These are phyloP conservation scores for Andrena hattorfiana DNA, from an alignment of 2,888 invertebrate species.

Conservation along the genomic window DNA sequence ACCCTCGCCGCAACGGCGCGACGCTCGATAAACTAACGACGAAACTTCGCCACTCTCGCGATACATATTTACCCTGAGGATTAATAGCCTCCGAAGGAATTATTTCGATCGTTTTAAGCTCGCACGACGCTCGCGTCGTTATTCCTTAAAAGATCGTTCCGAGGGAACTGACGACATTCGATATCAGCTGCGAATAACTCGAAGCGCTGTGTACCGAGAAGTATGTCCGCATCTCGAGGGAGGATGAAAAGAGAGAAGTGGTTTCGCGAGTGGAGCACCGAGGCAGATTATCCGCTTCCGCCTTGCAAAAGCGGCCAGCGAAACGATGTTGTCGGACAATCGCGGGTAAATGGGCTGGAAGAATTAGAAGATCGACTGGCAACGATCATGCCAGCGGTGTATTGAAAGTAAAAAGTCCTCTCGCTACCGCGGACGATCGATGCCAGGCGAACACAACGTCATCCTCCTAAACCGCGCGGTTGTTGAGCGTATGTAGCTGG, in stretches of 20 bases:
- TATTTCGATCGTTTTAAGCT: background rate
- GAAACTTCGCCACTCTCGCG: constrained; percentile 25
- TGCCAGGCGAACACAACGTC: background rate
- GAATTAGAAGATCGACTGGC: constrained; percentile 17
- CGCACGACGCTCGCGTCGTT: background rate
- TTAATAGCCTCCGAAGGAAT: constrained; percentile 42
- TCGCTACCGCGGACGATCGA: background rate
- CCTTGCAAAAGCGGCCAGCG: background rate
- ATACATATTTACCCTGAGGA: constrained; percentile 36
- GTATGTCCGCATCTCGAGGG: too few species aligned
- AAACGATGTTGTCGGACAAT: constrained; percentile 1
- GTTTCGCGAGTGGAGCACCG: too few species aligned
- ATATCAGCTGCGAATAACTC: too few species aligned
- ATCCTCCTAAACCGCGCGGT: background rate
- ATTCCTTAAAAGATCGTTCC: background rate
- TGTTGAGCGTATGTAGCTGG: too few species aligned
- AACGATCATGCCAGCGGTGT: background rate
- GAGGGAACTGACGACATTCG: too few species aligned
- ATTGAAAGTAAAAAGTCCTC: background rate
- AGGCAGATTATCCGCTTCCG: too few species aligned
- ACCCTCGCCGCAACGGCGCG: constrained; percentile 25
- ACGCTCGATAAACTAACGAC: constrained; percentile 43
- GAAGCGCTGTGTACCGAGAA: too few species aligned
- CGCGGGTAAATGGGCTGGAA: constrained; percentile 16
- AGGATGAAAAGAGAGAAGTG: too few species aligned